Percentiles rank a stretch among this genome's conserved stretches.
Evolutionary conservation across 2,113 vertebrate species (phyloP).

Genomic region (Osmerus eperlanus): DNA sequence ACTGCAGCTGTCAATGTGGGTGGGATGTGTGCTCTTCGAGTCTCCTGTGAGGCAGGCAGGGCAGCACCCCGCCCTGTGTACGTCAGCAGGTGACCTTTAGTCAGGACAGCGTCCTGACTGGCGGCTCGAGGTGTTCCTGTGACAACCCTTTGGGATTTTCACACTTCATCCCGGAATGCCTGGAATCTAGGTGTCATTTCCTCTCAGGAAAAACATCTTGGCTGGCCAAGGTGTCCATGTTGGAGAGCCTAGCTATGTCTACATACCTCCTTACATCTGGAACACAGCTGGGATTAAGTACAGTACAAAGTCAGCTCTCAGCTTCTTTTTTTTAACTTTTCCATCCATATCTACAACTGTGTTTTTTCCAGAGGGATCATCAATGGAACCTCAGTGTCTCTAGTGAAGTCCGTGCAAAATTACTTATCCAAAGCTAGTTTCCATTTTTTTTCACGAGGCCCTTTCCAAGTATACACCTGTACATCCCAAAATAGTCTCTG

Average conservation of each 20-base stretch:
- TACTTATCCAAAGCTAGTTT: too few relatives aligned
- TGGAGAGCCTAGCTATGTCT: slow-evolving; percentile 15
- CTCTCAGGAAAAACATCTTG: slow-evolving; percentile 41
- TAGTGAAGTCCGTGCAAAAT: too few relatives aligned
- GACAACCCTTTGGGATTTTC: slow-evolving; percentile 63
- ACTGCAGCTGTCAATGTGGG: slow-evolving; percentile 18
- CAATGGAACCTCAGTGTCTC: too few relatives aligned
- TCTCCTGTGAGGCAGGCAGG: slow-evolving; percentile 31
- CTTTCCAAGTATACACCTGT: slow-evolving; percentile 39
- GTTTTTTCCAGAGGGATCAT: too few relatives aligned
- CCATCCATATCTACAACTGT: too few relatives aligned
- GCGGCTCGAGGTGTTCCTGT: slow-evolving; percentile 52
- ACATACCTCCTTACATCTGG: slow-evolving; percentile 35
- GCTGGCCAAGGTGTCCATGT: slow-evolving; percentile 26
- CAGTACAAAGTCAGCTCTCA: background rate
- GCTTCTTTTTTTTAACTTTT: too few relatives aligned
- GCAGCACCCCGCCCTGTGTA: slow-evolving; percentile 35
- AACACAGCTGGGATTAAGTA: slow-evolving; percentile 30
- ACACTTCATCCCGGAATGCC: slow-evolving; percentile 65
- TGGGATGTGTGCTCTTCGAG: slow-evolving; percentile 27
- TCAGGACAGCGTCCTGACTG: slow-evolving; percentile 33
- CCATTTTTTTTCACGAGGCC: background rate
- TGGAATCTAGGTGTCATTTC: slow-evolving; percentile 63
- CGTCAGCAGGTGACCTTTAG: slow-evolving; percentile 67
- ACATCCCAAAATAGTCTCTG: slow-evolving; percentile 9